Percentiles rank a stretch among this genome's conserved stretches.
phyloP scores from a whole-genome alignment of 2,888 invertebrate species.

The Hirtodrosophila alboralis region DNA sequence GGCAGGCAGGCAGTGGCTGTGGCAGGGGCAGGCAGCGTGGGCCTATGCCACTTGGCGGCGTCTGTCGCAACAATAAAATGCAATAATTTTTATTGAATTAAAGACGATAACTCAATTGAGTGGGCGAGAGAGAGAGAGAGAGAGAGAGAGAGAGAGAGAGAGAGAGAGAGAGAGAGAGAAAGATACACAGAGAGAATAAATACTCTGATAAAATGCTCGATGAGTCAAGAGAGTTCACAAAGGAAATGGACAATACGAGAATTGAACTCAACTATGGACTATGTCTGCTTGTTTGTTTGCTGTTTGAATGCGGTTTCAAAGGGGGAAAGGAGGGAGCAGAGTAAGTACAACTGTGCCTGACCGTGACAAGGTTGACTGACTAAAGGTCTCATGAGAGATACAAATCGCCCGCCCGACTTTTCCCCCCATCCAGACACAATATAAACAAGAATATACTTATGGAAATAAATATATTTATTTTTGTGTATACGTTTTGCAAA shows the following conservation, averaged over 20 bases:
- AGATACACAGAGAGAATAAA: conserved; percentile 5
- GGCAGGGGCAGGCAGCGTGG: background rate
- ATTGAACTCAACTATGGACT: conserved; percentile 27
- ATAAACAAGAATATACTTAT: conserved; percentile 6
- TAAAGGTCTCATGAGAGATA: conserved; percentile 1
- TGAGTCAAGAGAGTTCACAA: conserved; percentile 39
- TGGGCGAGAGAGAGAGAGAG: conserved; percentile 30
- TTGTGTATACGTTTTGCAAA: too few relatives aligned
- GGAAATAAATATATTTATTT: conserved; percentile 4
- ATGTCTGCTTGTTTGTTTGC: background rate
- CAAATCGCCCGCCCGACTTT: background rate
- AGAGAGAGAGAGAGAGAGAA: background rate
- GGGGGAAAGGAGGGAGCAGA: background rate
- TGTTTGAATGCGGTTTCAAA: background rate
- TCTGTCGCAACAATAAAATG: conserved; percentile 58
- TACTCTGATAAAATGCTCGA: conserved; percentile 31
- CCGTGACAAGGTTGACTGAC: conserved; percentile 20
- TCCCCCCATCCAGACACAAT: background rate
- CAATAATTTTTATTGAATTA: conserved; percentile 73
- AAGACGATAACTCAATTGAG: conserved; percentile 73
- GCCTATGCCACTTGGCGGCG: conserved; percentile 55
- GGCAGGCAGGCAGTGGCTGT: too few relatives aligned
- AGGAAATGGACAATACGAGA: conserved; percentile 28
- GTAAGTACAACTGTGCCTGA: conserved; percentile 7
- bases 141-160: background rate